These are phyloP conservation scores for Lacanobia wlatinum DNA, from an alignment of 2,888 invertebrate species.

Conservation along the genomic window DNA sequence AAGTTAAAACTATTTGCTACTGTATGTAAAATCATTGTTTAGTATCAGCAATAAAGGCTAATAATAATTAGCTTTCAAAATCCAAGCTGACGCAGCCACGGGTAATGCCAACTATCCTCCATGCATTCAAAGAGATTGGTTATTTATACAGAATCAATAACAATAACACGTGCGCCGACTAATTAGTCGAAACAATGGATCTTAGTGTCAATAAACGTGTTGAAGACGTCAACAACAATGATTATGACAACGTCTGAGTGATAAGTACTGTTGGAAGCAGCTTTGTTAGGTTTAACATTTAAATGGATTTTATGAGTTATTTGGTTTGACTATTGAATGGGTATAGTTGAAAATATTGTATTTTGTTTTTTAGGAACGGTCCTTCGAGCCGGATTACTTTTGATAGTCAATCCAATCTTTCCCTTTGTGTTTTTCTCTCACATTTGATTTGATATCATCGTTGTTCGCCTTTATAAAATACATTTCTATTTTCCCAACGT, in stretches of 20 bases:
- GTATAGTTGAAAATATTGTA: not conserved
- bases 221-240: constrained; percentile 24
- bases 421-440: not conserved
- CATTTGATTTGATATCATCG: constrained; percentile 2
- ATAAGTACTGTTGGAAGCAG: not conserved
- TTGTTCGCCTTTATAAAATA: constrained; percentile 12
- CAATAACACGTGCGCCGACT: constrained; percentile 21
- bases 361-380: not conserved
- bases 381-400: not conserved
- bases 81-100: not conserved
- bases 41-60: no score
- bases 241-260: constrained; percentile 12
- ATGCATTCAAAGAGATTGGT: constrained; percentile 1
- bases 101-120: not conserved
- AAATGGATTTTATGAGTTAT: constrained; percentile 13
- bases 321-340: constrained; percentile 3
- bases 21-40: no score
- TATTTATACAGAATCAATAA: not conserved
- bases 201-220: constrained; percentile 56
- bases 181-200: constrained; percentile 43
- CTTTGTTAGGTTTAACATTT: constrained; percentile 25
- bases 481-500: constrained; percentile 7
- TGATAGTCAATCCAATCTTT: constrained; percentile 4
- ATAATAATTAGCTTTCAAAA: not conserved
- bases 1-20: no score